These are phyloP conservation scores for Pogonophryne albipinna DNA, from an alignment of 2,797 vertebrate genomes.

Conservation along the genomic window DNA sequence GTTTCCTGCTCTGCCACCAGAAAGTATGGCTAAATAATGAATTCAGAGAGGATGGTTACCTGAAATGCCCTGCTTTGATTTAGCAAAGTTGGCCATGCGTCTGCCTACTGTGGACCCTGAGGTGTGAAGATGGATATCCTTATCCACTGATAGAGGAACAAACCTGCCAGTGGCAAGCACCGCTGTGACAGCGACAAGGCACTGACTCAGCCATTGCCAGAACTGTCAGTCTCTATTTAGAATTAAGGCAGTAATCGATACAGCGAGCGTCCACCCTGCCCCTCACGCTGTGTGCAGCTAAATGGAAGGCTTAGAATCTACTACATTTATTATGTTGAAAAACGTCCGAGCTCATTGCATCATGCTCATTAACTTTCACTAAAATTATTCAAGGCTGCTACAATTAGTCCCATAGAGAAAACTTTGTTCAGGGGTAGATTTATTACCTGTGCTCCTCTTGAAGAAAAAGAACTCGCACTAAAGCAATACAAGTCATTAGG, in stretches of 20 bases:
- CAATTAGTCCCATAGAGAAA: conserved; percentile 41
- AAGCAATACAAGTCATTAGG: conserved; percentile 60
- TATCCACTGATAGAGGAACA: conserved; percentile 68
- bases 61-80: conserved; percentile 60
- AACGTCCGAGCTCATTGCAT: conserved; percentile 1
- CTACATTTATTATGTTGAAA: conserved; percentile 23
- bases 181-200: conserved; percentile 71
- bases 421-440: conserved; percentile 38
- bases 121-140: conserved; percentile 80
- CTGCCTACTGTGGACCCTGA: conserved; percentile 65
- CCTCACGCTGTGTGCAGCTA: conserved; percentile 19
- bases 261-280: conserved; percentile 42
- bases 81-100: conserved; percentile 46
- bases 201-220: conserved; percentile 76
- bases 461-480: conserved; percentile 54
- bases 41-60: conserved; percentile 53
- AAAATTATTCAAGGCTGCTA: conserved; percentile 33
- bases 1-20: conserved; percentile 25
- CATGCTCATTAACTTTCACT: conserved; percentile 34
- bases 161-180: conserved; percentile 74
- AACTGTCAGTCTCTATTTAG: conserved; percentile 73
- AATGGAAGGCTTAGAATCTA: conserved; percentile 25
- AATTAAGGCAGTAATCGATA: conserved; percentile 78
- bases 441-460: conserved; percentile 53
- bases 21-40: conserved; percentile 58